Evolutionary conservation across 2,888 invertebrate genomes (phyloP).

Genomic region (Rhagium mordax): DNA sequence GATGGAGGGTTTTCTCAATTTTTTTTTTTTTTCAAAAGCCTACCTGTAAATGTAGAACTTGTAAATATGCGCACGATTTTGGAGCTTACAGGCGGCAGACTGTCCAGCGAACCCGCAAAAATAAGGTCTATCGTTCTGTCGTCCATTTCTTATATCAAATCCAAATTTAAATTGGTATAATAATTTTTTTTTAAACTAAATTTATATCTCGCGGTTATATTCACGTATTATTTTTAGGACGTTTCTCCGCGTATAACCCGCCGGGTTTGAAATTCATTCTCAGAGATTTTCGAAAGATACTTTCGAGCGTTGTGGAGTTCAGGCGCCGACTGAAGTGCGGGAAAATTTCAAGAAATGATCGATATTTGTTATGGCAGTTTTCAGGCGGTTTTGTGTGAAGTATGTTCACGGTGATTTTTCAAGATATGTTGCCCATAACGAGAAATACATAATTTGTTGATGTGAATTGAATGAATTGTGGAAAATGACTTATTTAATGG

Average conservation of each 20-base stretch:
- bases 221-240: background rate
- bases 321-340: background rate
- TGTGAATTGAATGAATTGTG: background rate
- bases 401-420: background rate
- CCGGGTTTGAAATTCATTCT: background rate
- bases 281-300: background rate
- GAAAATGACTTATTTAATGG: background rate
- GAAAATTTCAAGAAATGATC: conserved; percentile 39
- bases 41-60: conserved; percentile 98
- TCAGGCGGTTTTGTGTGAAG: background rate
- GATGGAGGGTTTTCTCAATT: background rate
- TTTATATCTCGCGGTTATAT: too few relatives aligned
- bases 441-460: background rate
- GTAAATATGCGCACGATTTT: conserved; percentile 99
- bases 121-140: conserved; percentile 92
- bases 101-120: conserved; percentile 89
- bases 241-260: background rate
- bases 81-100: conserved; percentile 94
- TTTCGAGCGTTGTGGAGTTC: background rate
- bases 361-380: conserved; percentile 14
- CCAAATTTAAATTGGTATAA: too few relatives aligned
- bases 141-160: conserved; percentile 77
- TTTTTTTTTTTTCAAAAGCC: conserved; percentile 45
- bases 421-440: background rate
- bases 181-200: too few relatives aligned